Evolutionary conservation across 2,113 vertebrate species (phyloP).

Genomic region (Misgurnus anguillicaudatus): DNA sequence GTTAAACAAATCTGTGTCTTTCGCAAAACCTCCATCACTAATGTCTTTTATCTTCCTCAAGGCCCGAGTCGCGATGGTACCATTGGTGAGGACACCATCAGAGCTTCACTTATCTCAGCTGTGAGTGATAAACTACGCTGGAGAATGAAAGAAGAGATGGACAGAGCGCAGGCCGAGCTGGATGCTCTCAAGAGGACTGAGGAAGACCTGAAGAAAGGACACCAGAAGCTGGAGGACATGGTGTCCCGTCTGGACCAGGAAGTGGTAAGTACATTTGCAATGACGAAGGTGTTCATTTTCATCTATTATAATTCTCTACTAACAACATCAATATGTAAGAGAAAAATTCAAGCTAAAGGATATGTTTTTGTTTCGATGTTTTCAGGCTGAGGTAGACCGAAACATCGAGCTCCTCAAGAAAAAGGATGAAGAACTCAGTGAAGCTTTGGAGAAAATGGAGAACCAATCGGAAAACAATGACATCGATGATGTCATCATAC

Average conservation of each 20-base stretch:
- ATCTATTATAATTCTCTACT: no score
- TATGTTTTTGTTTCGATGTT: not conserved
- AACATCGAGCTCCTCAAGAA: conserved; percentile 96
- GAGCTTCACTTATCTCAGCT: conserved; percentile 94
- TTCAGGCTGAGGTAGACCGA: conserved; percentile 91
- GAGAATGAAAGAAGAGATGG: conserved; percentile 99
- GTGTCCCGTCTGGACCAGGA: conserved; percentile 94
- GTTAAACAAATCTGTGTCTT: no score
- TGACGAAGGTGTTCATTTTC: not conserved
- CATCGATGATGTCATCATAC: conserved; percentile 97
- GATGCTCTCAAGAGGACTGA: conserved; percentile 95
- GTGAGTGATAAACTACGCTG: conserved; percentile 97
- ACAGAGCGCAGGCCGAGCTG: conserved; percentile 94
- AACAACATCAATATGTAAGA: no score
- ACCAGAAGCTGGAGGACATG: conserved; percentile 98
- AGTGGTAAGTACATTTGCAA: conserved; percentile 81
- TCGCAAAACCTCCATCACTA: no score
- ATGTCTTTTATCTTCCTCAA: conserved; percentile 54
- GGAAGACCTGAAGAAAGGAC: conserved; percentile 96
- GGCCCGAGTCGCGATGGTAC: conserved; percentile 91
- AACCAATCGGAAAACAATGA: conserved; percentile 98
- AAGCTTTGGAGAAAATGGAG: conserved; percentile 98
- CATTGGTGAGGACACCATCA: conserved; percentile 96
- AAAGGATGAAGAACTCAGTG: conserved; percentile 96
- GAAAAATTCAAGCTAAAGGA: no score